phyloP scores from a whole-genome alignment of 2,888 invertebrate species.

The Diaprepes abbreviatus region DNA sequence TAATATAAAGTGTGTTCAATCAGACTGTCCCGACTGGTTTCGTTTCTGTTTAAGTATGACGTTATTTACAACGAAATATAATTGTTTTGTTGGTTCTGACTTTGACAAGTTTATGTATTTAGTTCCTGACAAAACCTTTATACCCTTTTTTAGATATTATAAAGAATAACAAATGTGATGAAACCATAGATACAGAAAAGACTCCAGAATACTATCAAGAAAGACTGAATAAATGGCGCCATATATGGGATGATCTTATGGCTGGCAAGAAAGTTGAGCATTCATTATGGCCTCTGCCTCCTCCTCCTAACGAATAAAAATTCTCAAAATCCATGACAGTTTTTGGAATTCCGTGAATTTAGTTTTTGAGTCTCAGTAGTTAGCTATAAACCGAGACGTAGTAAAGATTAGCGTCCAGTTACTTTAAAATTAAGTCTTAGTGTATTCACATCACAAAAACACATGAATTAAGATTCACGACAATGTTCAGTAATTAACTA shows the following conservation, averaged over 20 bases:
- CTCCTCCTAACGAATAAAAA: conserved; percentile 31
- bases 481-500: background rate
- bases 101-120: no score
- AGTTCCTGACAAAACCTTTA: no score
- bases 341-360: conserved; percentile 1
- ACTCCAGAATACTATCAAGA: conserved; percentile 61
- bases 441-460: conserved; percentile 16
- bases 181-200: conserved; percentile 40
- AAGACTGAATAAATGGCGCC: conserved; percentile 60
- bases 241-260: conserved; percentile 55
- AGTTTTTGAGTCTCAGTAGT: conserved; percentile 12
- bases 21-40: no score
- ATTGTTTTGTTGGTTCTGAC: no score
- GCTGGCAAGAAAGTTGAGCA: conserved; percentile 47
- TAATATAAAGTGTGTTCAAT: no score
- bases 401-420: conserved; percentile 16
- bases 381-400: conserved; percentile 12
- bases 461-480: conserved; percentile 6
- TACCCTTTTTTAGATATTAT: conserved; percentile 26
- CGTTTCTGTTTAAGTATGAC: no score
- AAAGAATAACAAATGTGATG: conserved; percentile 14
- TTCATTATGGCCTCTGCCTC: conserved; percentile 44
- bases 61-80: no score
- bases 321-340: conserved; percentile 26
- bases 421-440: conserved; percentile 13